These are phyloP conservation scores for Melanerpes aurifrons DNA, from an alignment of 2,113 vertebrate species.

Conservation along the genomic window DNA sequence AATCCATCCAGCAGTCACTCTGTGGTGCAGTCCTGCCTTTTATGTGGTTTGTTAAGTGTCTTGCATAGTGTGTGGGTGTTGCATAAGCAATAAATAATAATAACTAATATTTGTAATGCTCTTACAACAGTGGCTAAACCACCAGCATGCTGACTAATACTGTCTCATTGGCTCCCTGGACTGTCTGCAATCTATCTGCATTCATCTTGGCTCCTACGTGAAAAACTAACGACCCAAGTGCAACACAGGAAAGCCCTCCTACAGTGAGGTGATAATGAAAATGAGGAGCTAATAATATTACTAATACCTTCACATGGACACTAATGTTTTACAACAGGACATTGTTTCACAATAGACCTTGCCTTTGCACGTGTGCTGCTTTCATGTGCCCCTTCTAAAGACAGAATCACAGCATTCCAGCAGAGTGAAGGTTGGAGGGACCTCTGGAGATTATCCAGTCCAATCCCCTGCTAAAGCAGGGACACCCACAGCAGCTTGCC, in stretches of 20 bases:
- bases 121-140: conserved; percentile 26
- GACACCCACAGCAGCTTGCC: too few relatives aligned
- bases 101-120: conserved; percentile 55
- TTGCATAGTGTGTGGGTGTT: conserved; percentile 1
- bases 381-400: background rate
- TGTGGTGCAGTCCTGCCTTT: conserved; percentile 50
- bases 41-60: conserved; percentile 59
- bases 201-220: background rate
- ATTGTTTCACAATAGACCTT: background rate
- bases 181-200: conserved; percentile 10
- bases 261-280: background rate
- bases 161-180: conserved; percentile 12
- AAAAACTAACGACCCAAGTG: background rate
- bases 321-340: fast-evolving
- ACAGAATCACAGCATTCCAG: background rate
- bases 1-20: background rate
- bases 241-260: background rate
- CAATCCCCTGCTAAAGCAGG: background rate
- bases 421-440: background rate
- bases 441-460: background rate
- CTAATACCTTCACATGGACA: background rate
- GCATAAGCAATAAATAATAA: conserved; percentile 65
- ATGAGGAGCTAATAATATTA: background rate
- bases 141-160: conserved; percentile 46
- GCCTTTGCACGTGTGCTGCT: fast-evolving